Evolutionary conservation across 1,140 invertebrate species (phyloP), one percentile per base, ranked within the genome.

Genomic region (Drosophila lacteicornis): DNA sequence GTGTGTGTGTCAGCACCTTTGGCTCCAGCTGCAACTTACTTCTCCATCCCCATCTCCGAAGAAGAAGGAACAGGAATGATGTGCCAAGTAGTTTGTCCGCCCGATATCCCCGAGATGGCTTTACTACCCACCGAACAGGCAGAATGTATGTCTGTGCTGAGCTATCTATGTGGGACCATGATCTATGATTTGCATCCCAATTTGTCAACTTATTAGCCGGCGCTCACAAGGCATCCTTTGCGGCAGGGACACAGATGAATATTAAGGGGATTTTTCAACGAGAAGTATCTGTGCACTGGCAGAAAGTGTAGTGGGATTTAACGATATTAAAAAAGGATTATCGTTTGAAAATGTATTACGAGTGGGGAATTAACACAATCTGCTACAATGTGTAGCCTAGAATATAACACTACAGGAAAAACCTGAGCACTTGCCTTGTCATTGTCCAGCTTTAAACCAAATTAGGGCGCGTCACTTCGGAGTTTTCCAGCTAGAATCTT

Each of bases 11-110:
- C 36, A 66, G 67, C 47, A 59, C 46, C 53, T 59, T 11, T 59
- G 43, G 9, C 45, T 59, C 53, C 45, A 50, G 33, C 17, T 60
- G 53, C 43, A 70, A 22, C n/a, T 60, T 47, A 9, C 15, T 63
- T 4, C 3, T 27, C 33, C 25, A 15, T 3, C 12, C 13, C 13
- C 13, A 40, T 40, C 38, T 45, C 2, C n/a, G 12, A 27, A 15
- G 11, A 8, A 43, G 25, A n/a, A 42, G n/a, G 22, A 25, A 3
- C 11, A 30, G 33, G 33, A 56, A 53, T n/a, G 25, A 60, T 45
- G 40, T 71, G 80, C 50, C 77, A 87, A 68, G 81, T 75, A 80
- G 61, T 78, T 69, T 49, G 66, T 76, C 69, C 43, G 49, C 40
- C 63, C 45, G 63, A 76, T 67, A 73, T 77, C 46, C 51, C 33